Evolutionary conservation across 2,797 vertebrate species (phyloP).

Genomic region (Peromyscus eremicus): DNA sequence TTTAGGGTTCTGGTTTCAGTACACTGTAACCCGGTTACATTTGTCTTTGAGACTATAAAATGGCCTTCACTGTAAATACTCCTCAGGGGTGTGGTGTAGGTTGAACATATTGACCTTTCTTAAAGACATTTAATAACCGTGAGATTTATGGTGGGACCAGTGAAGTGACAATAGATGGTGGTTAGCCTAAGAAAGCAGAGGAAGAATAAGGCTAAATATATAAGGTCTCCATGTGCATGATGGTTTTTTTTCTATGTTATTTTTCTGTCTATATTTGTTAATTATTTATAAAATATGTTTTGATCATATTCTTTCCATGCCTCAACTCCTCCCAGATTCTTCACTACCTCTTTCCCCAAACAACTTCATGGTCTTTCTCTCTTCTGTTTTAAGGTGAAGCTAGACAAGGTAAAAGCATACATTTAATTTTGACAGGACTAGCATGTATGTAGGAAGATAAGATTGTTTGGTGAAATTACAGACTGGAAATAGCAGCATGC

Average conservation of each 20-base stretch:
- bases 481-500: background rate
- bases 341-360: background rate
- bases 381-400: background rate
- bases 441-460: background rate
- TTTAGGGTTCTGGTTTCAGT: constrained; percentile 7
- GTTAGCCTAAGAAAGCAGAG: background rate
- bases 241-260: background rate
- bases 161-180: background rate
- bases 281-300: background rate
- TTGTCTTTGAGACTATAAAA: constrained; percentile 13
- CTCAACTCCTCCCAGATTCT: background rate
- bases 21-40: background rate
- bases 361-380: background rate
- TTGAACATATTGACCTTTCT: background rate
- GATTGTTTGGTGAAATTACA: background rate
- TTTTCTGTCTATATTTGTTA: background rate
- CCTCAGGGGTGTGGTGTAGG: background rate
- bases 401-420: background rate
- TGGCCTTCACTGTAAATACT: background rate
- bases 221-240: background rate
- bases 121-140: background rate
- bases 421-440: background rate
- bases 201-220: background rate
- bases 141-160: background rate
- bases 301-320: background rate